These are phyloP conservation scores for Xiphorhynchus elegans DNA, from an alignment of 2,113 vertebrate species.

Conservation along the genomic window DNA sequence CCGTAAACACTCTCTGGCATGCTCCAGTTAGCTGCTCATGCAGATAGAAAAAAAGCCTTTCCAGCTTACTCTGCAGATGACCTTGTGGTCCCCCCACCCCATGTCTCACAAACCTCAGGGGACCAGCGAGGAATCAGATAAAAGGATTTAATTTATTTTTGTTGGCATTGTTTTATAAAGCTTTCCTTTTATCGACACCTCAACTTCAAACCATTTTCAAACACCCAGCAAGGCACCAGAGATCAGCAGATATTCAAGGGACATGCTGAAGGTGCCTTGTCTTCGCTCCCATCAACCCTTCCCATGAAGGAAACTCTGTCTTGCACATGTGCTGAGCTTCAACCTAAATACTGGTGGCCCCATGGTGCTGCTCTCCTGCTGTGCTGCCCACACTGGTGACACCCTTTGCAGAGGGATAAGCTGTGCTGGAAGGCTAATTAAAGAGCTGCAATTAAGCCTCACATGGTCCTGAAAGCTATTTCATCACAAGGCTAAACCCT, in stretches of 20 bases:
- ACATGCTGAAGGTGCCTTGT: not conserved
- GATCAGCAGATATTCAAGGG: not conserved
- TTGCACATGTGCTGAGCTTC: not conserved
- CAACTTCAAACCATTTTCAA: constrained; percentile 8
- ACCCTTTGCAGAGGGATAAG: not conserved
- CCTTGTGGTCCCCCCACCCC: constrained; percentile 24
- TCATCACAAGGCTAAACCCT: not conserved
- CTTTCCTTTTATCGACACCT: not conserved
- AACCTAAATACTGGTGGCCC: not conserved
- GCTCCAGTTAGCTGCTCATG: constrained; percentile 47
- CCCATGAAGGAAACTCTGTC: not conserved
- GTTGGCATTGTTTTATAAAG: constrained; percentile 35
- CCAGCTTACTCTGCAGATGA: constrained; percentile 38
- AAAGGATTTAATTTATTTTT: constrained; percentile 32
- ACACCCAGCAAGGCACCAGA: not conserved
- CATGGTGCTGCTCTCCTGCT: not conserved
- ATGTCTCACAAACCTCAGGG: not conserved
- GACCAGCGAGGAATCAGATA: not conserved
- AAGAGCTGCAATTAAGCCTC: not conserved
- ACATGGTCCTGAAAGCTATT: not conserved
- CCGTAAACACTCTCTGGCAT: not conserved
- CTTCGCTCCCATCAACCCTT: not conserved
- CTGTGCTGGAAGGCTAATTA: not conserved
- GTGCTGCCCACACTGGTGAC: not conserved
- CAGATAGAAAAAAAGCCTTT: not conserved